Conservation (phyloP, 2,888 invertebrate species). For the Pseudanteris insignis region DNA sequence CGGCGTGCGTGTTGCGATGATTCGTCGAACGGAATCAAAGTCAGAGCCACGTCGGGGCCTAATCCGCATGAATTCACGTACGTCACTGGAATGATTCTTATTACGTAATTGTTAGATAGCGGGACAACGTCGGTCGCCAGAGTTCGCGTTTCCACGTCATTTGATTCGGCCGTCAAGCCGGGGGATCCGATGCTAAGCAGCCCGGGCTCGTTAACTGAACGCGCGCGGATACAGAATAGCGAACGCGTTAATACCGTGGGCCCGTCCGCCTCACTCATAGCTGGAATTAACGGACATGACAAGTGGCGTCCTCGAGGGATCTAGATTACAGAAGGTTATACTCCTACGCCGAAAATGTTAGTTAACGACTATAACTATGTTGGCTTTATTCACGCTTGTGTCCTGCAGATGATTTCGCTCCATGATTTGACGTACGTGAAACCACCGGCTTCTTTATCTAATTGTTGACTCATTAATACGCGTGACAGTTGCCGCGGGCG, state of each 20-base stretch:
- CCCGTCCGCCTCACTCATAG: slow-evolving; percentile 31
- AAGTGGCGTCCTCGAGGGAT: slow-evolving; percentile 38
- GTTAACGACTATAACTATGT: slow-evolving; percentile 42
- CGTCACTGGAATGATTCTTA: slow-evolving; percentile 51
- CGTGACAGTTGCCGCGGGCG: slow-evolving; percentile 17
- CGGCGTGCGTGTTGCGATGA: too few relatives aligned
- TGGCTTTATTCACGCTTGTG: slow-evolving; percentile 35
- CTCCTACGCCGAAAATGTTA: slow-evolving; percentile 41
- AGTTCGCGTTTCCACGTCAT: slow-evolving; percentile 31
- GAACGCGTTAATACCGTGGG: slow-evolving; percentile 30
- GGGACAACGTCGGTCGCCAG: slow-evolving; percentile 6
- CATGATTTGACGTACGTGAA: slow-evolving; percentile 31
- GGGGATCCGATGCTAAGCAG: slow-evolving; percentile 51
- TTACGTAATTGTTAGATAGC: slow-evolving; percentile 36
- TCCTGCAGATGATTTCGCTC: slow-evolving; percentile 33
- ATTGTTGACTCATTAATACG: slow-evolving; percentile 28
- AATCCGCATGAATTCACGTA: too few relatives aligned
- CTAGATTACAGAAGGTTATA: slow-evolving; percentile 38
- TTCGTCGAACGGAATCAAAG: too few relatives aligned
- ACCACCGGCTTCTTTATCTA: slow-evolving; percentile 29
- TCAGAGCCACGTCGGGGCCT: too few relatives aligned
- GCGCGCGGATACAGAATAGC: slow-evolving; percentile 28
- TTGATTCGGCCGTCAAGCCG: slow-evolving; percentile 34
- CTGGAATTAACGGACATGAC: slow-evolving; percentile 44
- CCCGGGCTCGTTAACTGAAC: slow-evolving; percentile 48